Conservation (phyloP, 2,888 invertebrate genomes). For the Dicycla oo region DNA sequence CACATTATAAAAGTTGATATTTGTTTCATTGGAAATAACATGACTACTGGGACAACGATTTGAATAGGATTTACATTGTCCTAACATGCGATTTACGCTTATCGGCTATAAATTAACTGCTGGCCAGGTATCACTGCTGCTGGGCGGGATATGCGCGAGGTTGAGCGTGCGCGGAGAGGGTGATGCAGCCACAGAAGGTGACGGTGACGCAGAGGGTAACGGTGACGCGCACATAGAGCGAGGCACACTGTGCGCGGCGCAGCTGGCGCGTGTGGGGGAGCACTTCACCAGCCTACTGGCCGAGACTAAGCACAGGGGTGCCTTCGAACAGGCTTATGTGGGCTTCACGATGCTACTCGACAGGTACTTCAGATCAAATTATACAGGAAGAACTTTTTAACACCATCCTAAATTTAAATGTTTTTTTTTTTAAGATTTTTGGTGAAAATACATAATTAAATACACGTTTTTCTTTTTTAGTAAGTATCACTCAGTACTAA, state of each 20-base stretch:
- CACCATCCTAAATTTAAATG: no score
- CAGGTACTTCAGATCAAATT: conserved; percentile 75
- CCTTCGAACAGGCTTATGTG: conserved; percentile 98
- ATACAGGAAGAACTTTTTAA: no score
- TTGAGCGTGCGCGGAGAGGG: conserved; percentile 81
- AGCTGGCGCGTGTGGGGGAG: conserved; percentile 91
- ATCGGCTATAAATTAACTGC: neutral
- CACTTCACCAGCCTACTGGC: conserved; percentile 92
- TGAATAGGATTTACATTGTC: neutral
- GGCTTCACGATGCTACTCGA: conserved; percentile 95
- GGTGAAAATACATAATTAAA: no score
- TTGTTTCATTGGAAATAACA: neutral
- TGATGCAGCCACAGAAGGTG: conserved; percentile 49
- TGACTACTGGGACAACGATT: neutral
- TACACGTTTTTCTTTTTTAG: no score
- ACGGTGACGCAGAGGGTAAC: conserved; percentile 39
- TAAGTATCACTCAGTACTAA: no score
- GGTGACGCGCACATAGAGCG: conserved; percentile 23
- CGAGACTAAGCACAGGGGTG: conserved; percentile 97
- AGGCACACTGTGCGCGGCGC: conserved; percentile 80
- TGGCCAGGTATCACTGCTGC: conserved; percentile 90
- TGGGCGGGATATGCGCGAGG: conserved; percentile 91
- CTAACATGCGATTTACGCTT: neutral
- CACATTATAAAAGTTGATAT: neutral
- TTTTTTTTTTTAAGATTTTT: no score